These are phyloP conservation scores for Stigmatopora argus DNA, from an alignment of 2,113 vertebrate genomes.

Conservation along the genomic window DNA sequence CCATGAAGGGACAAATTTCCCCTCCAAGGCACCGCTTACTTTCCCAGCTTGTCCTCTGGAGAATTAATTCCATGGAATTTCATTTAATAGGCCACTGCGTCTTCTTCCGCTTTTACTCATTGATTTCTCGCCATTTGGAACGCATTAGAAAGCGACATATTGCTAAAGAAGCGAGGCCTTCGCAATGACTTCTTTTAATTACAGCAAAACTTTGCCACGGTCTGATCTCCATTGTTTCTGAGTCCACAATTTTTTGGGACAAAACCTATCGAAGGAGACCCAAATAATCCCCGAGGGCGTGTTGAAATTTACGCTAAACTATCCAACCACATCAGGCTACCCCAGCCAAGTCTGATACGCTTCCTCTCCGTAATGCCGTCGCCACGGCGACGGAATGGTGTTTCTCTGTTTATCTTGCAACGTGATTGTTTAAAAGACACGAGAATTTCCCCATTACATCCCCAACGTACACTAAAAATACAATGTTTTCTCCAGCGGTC, in stretches of 20 bases:
- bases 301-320: slow-evolving; percentile 3
- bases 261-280: not conserved
- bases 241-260: not conserved
- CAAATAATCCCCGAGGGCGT: not conserved
- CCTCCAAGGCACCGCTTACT: not conserved
- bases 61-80: not conserved
- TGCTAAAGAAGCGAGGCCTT: not conserved
- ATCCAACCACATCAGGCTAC: not conserved
- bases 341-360: slow-evolving; percentile 16
- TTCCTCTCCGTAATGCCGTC: slow-evolving; percentile 36
- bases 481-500: slow-evolving; percentile 42
- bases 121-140: not conserved
- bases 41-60: slow-evolving; percentile 2
- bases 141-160: not conserved
- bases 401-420: slow-evolving; percentile 66
- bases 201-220: no score
- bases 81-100: not conserved
- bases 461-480: slow-evolving; percentile 43
- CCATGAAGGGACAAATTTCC: not conserved
- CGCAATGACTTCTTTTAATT: no score
- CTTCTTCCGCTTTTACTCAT: not conserved
- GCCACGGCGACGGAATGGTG: slow-evolving; percentile 51
- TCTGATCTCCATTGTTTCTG: no score
- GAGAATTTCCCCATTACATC: slow-evolving; percentile 54
- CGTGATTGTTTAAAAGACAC: slow-evolving; percentile 58